A percentile compares a stretch with the other conserved stretches of the same genome.
Evolutionary conservation across 1,140 invertebrate genomes (phyloP).

Genomic region (Drepana arcuata): DNA sequence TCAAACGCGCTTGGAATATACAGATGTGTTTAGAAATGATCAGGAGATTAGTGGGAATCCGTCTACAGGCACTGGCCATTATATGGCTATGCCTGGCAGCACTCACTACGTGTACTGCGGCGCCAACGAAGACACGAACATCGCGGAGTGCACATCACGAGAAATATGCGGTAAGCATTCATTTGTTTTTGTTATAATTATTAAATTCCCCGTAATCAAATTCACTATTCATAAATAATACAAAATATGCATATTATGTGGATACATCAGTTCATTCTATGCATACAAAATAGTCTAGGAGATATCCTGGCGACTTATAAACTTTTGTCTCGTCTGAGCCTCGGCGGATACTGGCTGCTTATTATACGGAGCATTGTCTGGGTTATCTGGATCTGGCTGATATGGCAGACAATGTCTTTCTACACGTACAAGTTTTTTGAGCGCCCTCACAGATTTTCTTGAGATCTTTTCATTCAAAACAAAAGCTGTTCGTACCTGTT

Average conservation of each 20-base stretch:
- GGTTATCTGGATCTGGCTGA: conserved; percentile 45
- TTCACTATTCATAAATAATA: too few relatives aligned
- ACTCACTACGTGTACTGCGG: conserved; percentile 35
- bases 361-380: conserved; percentile 48
- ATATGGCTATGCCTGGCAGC: conserved; percentile 37
- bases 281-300: conserved; percentile 40
- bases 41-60: conserved; percentile 49
- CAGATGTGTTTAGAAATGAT: conserved; percentile 31
- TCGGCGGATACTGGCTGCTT: conserved; percentile 44
- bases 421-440: conserved; percentile 20
- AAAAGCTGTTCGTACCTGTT: conserved; percentile 15
- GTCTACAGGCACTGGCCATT: conserved; percentile 31
- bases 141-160: conserved; percentile 35
- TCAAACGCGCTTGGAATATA: conserved; percentile 37
- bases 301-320: conserved; percentile 30
- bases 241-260: conserved; percentile 7
- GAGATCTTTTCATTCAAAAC: conserved; percentile 21
- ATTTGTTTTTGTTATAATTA: neutral
- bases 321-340: conserved; percentile 45
- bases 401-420: conserved; percentile 29
- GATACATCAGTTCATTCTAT: too few relatives aligned
- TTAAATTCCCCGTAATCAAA: too few relatives aligned
- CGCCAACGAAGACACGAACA: conserved; percentile 29
- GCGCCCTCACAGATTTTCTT: conserved; percentile 14
- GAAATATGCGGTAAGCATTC: conserved; percentile 47